A percentile compares a stretch with the other conserved stretches of the same genome.
phyloP scores from a whole-genome alignment of 2,113 vertebrate genomes.

The Excalfactoria chinensis region DNA sequence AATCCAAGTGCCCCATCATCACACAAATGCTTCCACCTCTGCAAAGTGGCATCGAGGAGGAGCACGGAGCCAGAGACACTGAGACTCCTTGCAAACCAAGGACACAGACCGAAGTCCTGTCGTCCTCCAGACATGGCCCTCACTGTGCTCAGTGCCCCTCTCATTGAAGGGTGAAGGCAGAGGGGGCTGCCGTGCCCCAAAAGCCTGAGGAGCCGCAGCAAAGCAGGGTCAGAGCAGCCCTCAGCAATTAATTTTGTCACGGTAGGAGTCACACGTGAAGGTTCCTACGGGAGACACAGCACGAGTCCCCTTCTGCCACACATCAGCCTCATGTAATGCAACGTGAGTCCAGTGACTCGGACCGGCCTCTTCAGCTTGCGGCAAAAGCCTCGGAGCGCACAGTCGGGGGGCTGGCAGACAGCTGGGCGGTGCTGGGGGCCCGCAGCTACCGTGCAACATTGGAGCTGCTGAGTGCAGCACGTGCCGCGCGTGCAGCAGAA shows the following conservation, averaged over 20 bases:
- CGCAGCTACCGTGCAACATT: neutral
- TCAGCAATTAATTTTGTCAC: accelerated
- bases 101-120: neutral
- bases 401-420: neutral
- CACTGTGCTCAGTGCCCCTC: accelerated
- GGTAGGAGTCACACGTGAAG: neutral
- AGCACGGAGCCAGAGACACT: neutral
- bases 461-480: accelerated
- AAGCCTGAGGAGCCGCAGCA: accelerated
- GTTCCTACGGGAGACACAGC: neutral
- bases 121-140: neutral
- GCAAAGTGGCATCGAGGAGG: neutral
- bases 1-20: neutral
- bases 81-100: neutral
- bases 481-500: no score
- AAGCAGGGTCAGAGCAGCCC: neutral
- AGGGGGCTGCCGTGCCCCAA: neutral
- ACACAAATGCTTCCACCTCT: accelerated
- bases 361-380: neutral
- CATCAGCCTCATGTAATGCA: neutral
- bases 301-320: accelerated
- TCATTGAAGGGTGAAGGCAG: accelerated
- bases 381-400: neutral
- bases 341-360: neutral
- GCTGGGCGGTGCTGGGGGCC: neutral